Conservation (phyloP, 2,797 vertebrate genomes). For the Tenualosa ilisha region DNA sequence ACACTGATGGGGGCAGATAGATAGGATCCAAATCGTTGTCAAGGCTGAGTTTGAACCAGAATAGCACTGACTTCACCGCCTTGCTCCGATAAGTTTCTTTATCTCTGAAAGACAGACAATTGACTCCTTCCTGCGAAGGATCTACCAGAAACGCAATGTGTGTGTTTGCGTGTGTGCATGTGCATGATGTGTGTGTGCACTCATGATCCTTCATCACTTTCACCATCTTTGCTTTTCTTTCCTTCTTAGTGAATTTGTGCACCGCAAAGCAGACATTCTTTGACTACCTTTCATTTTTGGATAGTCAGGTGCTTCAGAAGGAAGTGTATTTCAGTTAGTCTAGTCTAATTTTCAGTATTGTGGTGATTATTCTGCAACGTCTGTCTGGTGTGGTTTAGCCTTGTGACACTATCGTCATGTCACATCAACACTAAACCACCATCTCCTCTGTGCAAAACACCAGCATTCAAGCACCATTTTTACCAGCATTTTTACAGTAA, state of each 20-base stretch:
- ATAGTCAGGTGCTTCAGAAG: background rate
- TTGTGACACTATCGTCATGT: background rate
- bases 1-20: background rate
- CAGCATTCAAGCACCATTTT: too few relatives aligned
- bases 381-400: conserved; percentile 10
- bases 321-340: background rate
- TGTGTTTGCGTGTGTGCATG: background rate
- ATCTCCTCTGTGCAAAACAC: background rate
- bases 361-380: background rate
- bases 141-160: background rate
- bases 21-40: background rate
- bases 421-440: background rate
- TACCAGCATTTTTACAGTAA: too few relatives aligned
- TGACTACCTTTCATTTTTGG: background rate
- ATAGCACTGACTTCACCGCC: background rate
- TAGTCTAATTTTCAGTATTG: background rate
- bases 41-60: background rate
- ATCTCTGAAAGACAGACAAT: background rate
- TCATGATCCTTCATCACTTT: too few relatives aligned
- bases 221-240: background rate
- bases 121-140: background rate
- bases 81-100: background rate
- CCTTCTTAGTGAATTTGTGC: background rate
- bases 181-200: background rate
- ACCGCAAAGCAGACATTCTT: background rate